phyloP scores from a whole-genome alignment of 2,888 invertebrate genomes.

The Oconnorella tubifera region DNA sequence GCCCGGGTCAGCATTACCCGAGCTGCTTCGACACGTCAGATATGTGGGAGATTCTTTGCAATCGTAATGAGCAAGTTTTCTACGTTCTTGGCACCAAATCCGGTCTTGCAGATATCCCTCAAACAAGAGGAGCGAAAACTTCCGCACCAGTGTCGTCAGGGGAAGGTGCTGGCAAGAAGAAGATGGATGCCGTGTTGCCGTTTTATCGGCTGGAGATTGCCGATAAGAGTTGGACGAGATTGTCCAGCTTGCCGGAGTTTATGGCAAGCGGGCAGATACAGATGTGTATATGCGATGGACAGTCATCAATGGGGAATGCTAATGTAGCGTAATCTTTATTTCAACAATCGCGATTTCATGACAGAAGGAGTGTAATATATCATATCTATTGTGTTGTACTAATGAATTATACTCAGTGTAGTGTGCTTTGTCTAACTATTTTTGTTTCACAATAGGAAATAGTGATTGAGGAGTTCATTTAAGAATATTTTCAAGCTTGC shows the following conservation, averaged over 20 bases:
- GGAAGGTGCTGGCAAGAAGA: not conserved
- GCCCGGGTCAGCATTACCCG: slow-evolving; percentile 23
- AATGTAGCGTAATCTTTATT: slow-evolving; percentile 1
- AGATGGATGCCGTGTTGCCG: slow-evolving; percentile 27
- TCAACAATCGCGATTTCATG: too few species aligned
- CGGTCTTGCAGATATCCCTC: slow-evolving; percentile 17
- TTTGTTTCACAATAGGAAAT: too few species aligned
- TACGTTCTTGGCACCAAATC: slow-evolving; percentile 21
- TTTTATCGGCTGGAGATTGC: slow-evolving; percentile 25
- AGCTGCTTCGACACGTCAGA: slow-evolving; percentile 26
- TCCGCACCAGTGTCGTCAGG: not conserved
- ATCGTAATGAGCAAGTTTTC: slow-evolving; percentile 17
- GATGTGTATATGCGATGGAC: slow-evolving; percentile 25
- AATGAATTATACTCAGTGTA: too few species aligned
- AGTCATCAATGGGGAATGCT: slow-evolving; percentile 18
- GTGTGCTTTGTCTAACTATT: too few species aligned
- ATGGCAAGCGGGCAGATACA: slow-evolving; percentile 15
- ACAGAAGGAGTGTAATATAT: too few species aligned
- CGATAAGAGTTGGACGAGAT: slow-evolving; percentile 19
- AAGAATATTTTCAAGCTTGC: too few species aligned
- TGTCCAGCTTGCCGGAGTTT: slow-evolving; percentile 23
- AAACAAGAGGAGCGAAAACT: not conserved
- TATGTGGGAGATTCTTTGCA: slow-evolving; percentile 24
- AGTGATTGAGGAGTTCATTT: too few species aligned
- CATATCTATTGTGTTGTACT: too few species aligned